phyloP scores from a whole-genome alignment of 2,797 vertebrate genomes.

The Acanthopagrus latus region DNA sequence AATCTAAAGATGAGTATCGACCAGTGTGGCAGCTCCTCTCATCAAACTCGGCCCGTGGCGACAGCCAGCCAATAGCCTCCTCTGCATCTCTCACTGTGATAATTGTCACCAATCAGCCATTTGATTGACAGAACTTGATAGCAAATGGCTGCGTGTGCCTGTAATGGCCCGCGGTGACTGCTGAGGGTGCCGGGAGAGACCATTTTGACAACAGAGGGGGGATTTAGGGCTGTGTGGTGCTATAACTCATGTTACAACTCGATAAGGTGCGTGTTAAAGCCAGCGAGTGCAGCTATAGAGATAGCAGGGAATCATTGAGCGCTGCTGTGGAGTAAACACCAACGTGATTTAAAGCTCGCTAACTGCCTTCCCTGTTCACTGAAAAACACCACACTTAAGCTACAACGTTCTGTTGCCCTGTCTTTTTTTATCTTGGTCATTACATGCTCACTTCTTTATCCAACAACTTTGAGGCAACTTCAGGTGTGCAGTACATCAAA shows the following conservation, averaged over 20 bases:
- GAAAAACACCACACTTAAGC: background rate
- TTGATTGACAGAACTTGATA: conserved; percentile 57
- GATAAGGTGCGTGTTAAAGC: conserved; percentile 43
- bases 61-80: conserved; percentile 52
- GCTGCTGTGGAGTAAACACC: conserved; percentile 39
- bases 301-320: conserved; percentile 44
- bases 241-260: conserved; percentile 53
- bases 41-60: conserved; percentile 32
- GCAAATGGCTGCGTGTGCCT: conserved; percentile 41
- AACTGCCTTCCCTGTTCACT: conserved; percentile 9
- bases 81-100: conserved; percentile 51
- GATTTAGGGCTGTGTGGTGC: conserved; percentile 32
- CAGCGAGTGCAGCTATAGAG: conserved; percentile 33
- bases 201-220: conserved; percentile 28
- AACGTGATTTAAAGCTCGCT: conserved; percentile 32
- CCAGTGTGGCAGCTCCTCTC: conserved; percentile 22
- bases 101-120: conserved; percentile 63
- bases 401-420: background rate
- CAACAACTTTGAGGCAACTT: conserved; percentile 5
- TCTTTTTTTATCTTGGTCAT: conserved; percentile 12
- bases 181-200: conserved; percentile 25
- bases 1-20: conserved; percentile 69
- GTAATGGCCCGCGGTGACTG: conserved; percentile 32
- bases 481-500: conserved; percentile 22
- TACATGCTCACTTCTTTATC: conserved; percentile 8